These are phyloP conservation scores for Prietella phreatophila DNA, from an alignment of 2,113 vertebrate genomes.

Conservation along the genomic window DNA sequence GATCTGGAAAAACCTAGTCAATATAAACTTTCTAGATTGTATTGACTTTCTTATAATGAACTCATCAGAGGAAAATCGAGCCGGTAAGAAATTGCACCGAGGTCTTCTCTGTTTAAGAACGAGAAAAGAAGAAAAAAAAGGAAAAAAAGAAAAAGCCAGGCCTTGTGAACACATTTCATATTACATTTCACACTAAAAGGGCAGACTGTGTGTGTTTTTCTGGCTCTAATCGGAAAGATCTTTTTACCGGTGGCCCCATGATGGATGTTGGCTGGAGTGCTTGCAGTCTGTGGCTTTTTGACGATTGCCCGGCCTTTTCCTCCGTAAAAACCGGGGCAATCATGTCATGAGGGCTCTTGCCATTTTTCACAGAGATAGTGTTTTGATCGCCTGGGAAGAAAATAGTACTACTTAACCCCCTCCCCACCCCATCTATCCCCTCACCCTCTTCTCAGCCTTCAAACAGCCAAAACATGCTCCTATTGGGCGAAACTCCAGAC, in stretches of 20 bases:
- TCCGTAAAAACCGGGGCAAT: slow-evolving; percentile 58
- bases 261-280: slow-evolving; percentile 50
- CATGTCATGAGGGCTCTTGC: slow-evolving; percentile 60
- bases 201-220: slow-evolving; percentile 40
- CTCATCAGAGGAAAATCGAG: slow-evolving; percentile 41
- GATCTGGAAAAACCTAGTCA: slow-evolving; percentile 26
- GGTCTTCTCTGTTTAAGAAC: slow-evolving; percentile 12
- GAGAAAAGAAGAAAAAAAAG: neutral
- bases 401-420: slow-evolving; percentile 67
- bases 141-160: slow-evolving; percentile 6
- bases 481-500: slow-evolving; percentile 58
- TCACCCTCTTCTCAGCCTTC: neutral
- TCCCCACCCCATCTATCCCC: neutral
- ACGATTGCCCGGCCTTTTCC: slow-evolving; percentile 52
- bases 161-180: slow-evolving; percentile 45
- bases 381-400: slow-evolving; percentile 70
- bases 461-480: slow-evolving; percentile 58
- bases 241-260: slow-evolving; percentile 45
- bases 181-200: slow-evolving; percentile 47
- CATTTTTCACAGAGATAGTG: slow-evolving; percentile 69
- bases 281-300: slow-evolving; percentile 50
- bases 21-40: slow-evolving; percentile 39
- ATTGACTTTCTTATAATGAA: slow-evolving; percentile 45
- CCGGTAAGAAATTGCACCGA: slow-evolving; percentile 21
- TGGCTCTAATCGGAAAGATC: slow-evolving; percentile 52